phyloP scores from a whole-genome alignment of 2,888 invertebrate genomes.

The Ophraella communa region DNA sequence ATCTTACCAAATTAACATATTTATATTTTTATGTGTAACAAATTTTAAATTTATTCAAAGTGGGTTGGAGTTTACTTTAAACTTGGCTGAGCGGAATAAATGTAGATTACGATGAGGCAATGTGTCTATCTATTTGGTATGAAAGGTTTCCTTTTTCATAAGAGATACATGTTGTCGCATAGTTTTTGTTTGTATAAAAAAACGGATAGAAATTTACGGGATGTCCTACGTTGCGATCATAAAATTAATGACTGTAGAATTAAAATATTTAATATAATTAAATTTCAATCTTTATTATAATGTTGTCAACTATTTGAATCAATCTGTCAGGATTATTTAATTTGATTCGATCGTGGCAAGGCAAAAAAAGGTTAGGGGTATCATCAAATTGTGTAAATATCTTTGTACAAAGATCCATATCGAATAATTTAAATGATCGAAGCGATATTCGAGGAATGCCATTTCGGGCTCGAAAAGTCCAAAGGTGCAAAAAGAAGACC shows the following conservation, averaged over 20 bases:
- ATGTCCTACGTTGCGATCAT: not conserved
- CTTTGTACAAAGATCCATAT: slow-evolving; percentile 1
- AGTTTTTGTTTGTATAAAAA: not conserved
- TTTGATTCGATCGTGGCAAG: not conserved
- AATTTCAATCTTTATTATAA: no score
- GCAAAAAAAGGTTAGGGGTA: not conserved
- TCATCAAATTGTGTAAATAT: not conserved
- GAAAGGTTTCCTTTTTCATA: not conserved
- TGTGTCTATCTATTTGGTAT: not conserved
- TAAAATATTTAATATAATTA: no score
- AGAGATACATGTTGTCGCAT: not conserved
- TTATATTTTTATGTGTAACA: slow-evolving; percentile 43
- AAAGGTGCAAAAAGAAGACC: slow-evolving; percentile 37
- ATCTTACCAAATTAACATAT: slow-evolving; percentile 48
- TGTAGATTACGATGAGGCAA: slow-evolving; percentile 22
- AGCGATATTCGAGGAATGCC: slow-evolving; percentile 34
- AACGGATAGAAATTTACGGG: not conserved
- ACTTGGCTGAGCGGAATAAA: slow-evolving; percentile 25
- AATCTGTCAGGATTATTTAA: no score
- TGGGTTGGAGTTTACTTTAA: slow-evolving; percentile 31
- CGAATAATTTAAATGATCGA: slow-evolving; percentile 18
- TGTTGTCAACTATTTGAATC: no score
- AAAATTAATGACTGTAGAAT: no score
- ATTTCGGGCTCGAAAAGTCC: slow-evolving; percentile 36
- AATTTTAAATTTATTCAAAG: slow-evolving; percentile 42